Base-by-base conservation (phyloP, 1,140 invertebrate genomes). In the Drosophila mauritiana region DNA sequence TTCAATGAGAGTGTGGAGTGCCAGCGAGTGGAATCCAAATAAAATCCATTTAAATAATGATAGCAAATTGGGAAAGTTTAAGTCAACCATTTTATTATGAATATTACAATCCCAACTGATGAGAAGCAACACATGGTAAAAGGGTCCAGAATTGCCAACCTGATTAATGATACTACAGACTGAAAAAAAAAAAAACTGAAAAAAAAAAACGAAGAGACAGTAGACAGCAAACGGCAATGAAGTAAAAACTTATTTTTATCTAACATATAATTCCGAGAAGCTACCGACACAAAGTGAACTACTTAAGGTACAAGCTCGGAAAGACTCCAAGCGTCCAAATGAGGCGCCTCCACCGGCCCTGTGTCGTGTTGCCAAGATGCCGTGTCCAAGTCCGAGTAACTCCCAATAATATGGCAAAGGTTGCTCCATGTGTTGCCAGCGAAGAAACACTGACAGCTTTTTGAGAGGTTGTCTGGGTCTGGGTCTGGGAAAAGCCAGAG, bases 211-310 rank as follows among this genome's bases (percentile, higher is more conserved):
- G 17, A 54, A 15, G 17, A 42, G 17, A 49, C 31, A 78, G 39
- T 11, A 37, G 34, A 48, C 45, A 59, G 62, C 43, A 62, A 42
- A 45, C 37, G 74, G 46, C 46, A 78, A 73, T 76, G 55, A 79
- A 67, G 46, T 65, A 39, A 62, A 45, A 65, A 65, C 74, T 69
- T 54, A 62, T 72, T 53, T 79, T 67, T 78, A 62, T 73, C 61
- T 64, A 57, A 62, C 58, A 72, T 72, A 58, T 65, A 84, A 79
- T 83, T 84, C 80, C 8, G 22, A 65, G 80, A 83, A 82, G 76
- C 52, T 63, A 49, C 51, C 59, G 43, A 40, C 17, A 34, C 45
- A 43, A 69, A 69, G 48, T 46, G 52, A 75, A 57, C 57, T 75
- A 70, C 40, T 56, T 42, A 51, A 42, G 63, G 62, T n/a, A 55